Percentiles rank a stretch among this genome's conserved stretches.
Evolutionary conservation across 2,113 vertebrate genomes (phyloP).

Genomic region (Seriola aureovittata): DNA sequence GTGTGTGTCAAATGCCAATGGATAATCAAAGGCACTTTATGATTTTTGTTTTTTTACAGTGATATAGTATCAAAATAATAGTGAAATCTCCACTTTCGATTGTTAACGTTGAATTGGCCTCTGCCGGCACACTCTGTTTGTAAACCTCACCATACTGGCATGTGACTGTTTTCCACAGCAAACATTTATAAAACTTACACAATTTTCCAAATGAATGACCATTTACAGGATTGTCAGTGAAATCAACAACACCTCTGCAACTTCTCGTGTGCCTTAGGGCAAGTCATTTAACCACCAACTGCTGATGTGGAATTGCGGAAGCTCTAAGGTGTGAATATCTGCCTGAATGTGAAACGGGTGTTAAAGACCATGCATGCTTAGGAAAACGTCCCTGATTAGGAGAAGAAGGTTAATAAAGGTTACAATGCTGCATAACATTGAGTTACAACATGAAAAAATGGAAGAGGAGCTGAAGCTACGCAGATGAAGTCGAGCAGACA

Average conservation of each 20-base stretch:
- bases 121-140: not conserved
- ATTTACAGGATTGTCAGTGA: not conserved
- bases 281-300: not conserved
- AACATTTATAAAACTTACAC: not conserved
- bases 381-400: slow-evolving; percentile 15
- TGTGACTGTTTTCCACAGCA: not conserved
- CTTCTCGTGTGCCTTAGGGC: not conserved
- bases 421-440: slow-evolving; percentile 31
- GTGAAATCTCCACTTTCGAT: not conserved
- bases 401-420: slow-evolving; percentile 17
- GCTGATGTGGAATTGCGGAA: not conserved
- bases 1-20: not conserved
- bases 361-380: slow-evolving; percentile 34
- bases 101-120: not conserved
- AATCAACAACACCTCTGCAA: not conserved
- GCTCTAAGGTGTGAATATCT: not conserved
- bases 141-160: too few species aligned
- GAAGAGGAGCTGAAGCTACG: slow-evolving; percentile 46
- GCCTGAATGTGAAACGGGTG: slow-evolving; percentile 9
- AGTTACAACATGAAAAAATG: slow-evolving; percentile 27
- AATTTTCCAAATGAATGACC: not conserved
- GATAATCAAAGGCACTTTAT: too few species aligned
- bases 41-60: too few species aligned
- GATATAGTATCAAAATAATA: too few species aligned
- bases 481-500: slow-evolving; percentile 72